Evolutionary conservation across 2,113 vertebrate genomes (phyloP), one percentile per base, ranked within the genome.

Genomic region (Hemiprocne comata): DNA sequence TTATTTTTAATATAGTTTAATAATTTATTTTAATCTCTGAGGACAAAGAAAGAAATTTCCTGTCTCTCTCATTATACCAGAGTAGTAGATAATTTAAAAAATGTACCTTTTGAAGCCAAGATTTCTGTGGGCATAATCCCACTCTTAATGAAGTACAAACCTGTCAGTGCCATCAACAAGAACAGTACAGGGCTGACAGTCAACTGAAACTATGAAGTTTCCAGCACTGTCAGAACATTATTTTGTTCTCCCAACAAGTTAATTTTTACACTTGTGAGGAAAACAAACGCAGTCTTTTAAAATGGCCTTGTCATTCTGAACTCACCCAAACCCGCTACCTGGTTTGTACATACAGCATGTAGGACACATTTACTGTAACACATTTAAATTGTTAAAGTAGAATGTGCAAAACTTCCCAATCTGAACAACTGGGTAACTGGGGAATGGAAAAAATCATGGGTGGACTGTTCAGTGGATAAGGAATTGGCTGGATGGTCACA

Each of bases 381-480:
- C 20, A 55, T 4, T 51, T 26, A 17, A 42, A 23, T 15, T 7
- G 4, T 34, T 54, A 18, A 33, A 78, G 60, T 23, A 77, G 50
- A 23, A 54, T 10, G 21, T 21, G 60, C 40, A 54, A 13, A 87
- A 33, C 25, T 54, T 77, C 51, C 21, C 15, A n/a, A 10, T 36
- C 60, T 48, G 73, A 93, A 66, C 51, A 72, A 78, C 46, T 48
- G 51, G 11, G 11, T 53, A 31, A 71, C 36, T 21, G 19, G 5
- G 13, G 26, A 44, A 38, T 16, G 25, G n/a, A 20, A 65, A 60
- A 55, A 1, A 0, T n/a, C n/a, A n/a, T n/a, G n/a, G n/a, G n/a
- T n/a, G n/a, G n/a, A n/a, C n/a, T n/a, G n/a, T n/a, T n/a, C n/a
- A n/a, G n/a, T n/a, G n/a, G n/a, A n/a, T n/a, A n/a, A n/a, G n/a